Evolutionary conservation across 2,113 vertebrate genomes (phyloP).

Genomic region (Phaethon lepturus): DNA sequence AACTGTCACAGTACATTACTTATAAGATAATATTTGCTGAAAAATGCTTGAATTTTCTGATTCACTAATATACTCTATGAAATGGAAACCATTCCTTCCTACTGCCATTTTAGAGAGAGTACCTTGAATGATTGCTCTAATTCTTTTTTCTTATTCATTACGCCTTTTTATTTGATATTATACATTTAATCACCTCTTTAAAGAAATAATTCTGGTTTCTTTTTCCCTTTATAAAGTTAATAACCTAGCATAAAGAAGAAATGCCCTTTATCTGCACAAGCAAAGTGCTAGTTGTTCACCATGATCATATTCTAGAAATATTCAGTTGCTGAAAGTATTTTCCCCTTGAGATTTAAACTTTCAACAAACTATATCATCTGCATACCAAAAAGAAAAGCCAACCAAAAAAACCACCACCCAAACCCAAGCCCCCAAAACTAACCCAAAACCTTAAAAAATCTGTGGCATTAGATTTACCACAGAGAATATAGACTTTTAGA

Average conservation of each 20-base stretch:
- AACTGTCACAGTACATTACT: neutral
- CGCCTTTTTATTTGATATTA: neutral
- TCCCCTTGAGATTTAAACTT: neutral
- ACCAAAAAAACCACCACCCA: rapidly evolving
- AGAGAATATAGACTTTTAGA: neutral
- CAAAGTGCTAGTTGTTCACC: neutral
- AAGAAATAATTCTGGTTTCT: neutral
- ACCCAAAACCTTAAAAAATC: neutral
- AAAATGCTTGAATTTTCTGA: neutral
- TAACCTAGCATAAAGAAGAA: neutral
- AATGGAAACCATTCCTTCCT: neutral
- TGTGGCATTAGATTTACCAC: neutral
- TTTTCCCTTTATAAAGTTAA: neutral
- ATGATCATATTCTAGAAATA: neutral
- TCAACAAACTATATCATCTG: neutral
- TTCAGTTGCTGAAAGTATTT: neutral
- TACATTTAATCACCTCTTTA: neutral
- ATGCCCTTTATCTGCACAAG: neutral
- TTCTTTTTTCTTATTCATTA: neutral
- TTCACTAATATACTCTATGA: neutral
- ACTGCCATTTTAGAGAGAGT: neutral
- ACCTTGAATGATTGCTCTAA: neutral
- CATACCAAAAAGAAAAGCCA: neutral
- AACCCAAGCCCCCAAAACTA: rapidly evolving
- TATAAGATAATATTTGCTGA: neutral